Evolutionary conservation across 2,888 invertebrate genomes (phyloP), one percentile per base, ranked within the genome.

Genomic region (Penaeus monodon): DNA sequence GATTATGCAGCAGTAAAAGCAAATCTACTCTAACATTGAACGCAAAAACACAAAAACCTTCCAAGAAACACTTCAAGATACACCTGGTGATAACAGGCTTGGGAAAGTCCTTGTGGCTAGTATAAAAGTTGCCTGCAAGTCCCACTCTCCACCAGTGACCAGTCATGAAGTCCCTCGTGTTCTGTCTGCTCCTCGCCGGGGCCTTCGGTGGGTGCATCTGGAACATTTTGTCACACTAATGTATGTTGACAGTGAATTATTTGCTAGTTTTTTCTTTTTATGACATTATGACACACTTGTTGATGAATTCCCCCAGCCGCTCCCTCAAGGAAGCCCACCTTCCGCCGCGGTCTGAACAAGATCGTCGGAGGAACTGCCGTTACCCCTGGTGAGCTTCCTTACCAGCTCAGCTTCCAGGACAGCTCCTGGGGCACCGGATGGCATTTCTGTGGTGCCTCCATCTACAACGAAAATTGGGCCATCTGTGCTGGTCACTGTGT

Each of bases 361-460:
- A 90, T 90, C 80, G 90, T 90, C 12, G 80, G 90, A n/a, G 88
- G 88, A 27, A 73, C 77, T 8, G 85, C 82, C 1, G 88, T 82
- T 4, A 24, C 22, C 2, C 88, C 88, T n/a, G 88, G 88, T 33
- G 85, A 88, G 49, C 29, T 88, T 4, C 88, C 87, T 3, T 84
- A 88, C 74, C 87, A 88, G 68, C 63, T 88, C 17, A 88, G 88
- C 79, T 85, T 90, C 85, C 88, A 85, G 79, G 88, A 88, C 73
- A 68, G 22, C 24, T 70, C 73, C 49, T 85, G 14, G 29, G 85
- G 79, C 27, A 14, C 2, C 20, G 22, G 29, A 24, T 88, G 66
- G 77, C 85, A 77, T 78, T 88, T 85, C 82, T 88, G 88, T 49
- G 85, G 85, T 0, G 88, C 82, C 17, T 85, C 88, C 78, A 73